phyloP scores from a whole-genome alignment of 2,888 invertebrate genomes.

The Mythimna impura region DNA sequence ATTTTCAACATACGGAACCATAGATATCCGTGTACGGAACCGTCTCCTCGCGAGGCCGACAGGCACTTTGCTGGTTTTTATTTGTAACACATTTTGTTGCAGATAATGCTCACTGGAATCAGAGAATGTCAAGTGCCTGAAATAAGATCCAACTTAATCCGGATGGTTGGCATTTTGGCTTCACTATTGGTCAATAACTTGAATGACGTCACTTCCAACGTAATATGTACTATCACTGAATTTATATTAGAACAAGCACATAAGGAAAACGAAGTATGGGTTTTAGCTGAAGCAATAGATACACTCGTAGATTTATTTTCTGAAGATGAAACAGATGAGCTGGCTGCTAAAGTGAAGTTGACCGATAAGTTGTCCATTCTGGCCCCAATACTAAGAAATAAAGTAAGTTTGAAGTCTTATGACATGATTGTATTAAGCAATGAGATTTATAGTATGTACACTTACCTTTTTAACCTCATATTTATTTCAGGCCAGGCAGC shows the following conservation, averaged over 20 bases:
- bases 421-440: background rate
- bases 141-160: constrained; percentile 90
- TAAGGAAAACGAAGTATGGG: constrained; percentile 93
- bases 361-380: constrained; percentile 91
- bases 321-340: constrained; percentile 93
- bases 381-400: constrained; percentile 91
- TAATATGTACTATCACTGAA: constrained; percentile 86
- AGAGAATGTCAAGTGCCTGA: constrained; percentile 88
- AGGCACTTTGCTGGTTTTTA: background rate
- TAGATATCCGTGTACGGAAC: too few relatives aligned
- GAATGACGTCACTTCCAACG: constrained; percentile 80
- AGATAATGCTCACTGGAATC: constrained; percentile 89
- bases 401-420: constrained; percentile 82
- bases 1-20: background rate
- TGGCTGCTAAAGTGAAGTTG: constrained; percentile 92
- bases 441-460: too few relatives aligned
- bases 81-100: constrained; percentile 62
- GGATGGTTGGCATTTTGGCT: constrained; percentile 91
- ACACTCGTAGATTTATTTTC: constrained; percentile 94
- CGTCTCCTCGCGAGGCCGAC: too few relatives aligned
- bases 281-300: constrained; percentile 94
- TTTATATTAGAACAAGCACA: constrained; percentile 91
- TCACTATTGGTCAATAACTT: constrained; percentile 84
- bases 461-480: background rate
- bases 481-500: constrained; percentile 90